Percentiles rank a stretch among this genome's conserved stretches.
These are phyloP conservation scores for Oreochromis mossambicus DNA, from an alignment of 2,797 vertebrate species.

Conservation along the genomic window DNA sequence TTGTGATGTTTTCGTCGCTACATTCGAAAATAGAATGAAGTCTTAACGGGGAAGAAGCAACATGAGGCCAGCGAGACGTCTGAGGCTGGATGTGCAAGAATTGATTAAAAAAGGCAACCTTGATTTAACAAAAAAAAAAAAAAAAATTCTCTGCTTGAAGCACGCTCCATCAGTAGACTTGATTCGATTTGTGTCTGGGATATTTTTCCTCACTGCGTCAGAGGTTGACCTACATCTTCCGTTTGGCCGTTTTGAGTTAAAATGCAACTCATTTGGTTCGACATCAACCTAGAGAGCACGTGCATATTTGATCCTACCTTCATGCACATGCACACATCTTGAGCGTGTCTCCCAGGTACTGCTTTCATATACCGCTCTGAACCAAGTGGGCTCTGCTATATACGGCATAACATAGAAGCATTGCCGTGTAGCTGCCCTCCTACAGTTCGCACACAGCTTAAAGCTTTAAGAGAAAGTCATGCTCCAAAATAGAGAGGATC, in stretches of 20 bases:
- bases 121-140: not conserved
- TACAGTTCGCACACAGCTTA: slow-evolving; percentile 39
- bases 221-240: slow-evolving; percentile 65
- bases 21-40: slow-evolving; percentile 32
- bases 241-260: slow-evolving; percentile 45
- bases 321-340: slow-evolving; percentile 8
- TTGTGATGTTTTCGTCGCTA: slow-evolving; percentile 9
- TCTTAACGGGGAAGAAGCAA: not conserved
- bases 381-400: slow-evolving; percentile 43
- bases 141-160: slow-evolving; percentile 25
- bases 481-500: slow-evolving; percentile 44
- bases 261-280: slow-evolving; percentile 35
- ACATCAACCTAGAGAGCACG: slow-evolving; percentile 10
- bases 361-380: slow-evolving; percentile 33
- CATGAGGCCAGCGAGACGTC: not conserved
- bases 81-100: slow-evolving; percentile 22
- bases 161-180: slow-evolving; percentile 15
- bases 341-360: slow-evolving; percentile 36
- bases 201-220: slow-evolving; percentile 51
- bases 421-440: slow-evolving; percentile 48
- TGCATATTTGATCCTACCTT: slow-evolving; percentile 35
- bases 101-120: slow-evolving; percentile 37
- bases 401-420: slow-evolving; percentile 44
- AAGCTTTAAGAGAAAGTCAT: slow-evolving; percentile 32
- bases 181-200: slow-evolving; percentile 42